These are phyloP conservation scores for Marmota monax DNA, from an alignment of 2,113 vertebrate genomes.

Conservation along the genomic window DNA sequence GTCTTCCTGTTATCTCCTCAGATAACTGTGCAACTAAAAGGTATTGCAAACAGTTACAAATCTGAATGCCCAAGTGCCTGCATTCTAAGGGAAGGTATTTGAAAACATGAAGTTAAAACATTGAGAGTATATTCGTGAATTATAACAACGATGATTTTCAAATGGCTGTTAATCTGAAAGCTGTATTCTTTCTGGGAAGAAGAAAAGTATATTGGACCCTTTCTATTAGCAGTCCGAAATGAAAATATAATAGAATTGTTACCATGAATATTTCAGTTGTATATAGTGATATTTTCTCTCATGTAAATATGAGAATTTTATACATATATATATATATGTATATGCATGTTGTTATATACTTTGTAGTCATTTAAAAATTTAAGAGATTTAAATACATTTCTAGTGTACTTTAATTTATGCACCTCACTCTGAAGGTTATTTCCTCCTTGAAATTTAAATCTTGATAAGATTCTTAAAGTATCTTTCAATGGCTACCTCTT, in stretches of 20 bases:
- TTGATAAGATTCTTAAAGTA: neutral
- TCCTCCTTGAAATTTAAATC: neutral
- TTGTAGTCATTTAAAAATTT: neutral
- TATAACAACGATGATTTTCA: conserved; percentile 26
- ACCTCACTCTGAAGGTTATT: neutral
- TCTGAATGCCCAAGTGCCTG: neutral
- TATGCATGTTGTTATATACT: neutral
- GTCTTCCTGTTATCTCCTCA: conserved; percentile 1
- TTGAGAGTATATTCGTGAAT: neutral
- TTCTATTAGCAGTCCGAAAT: neutral
- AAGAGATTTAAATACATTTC: conserved; percentile 6
- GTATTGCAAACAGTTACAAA: neutral
- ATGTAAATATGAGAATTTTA: neutral
- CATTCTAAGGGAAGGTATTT: conserved; percentile 8
- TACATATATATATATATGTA: neutral
- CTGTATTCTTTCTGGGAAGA: neutral
- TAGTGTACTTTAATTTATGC: neutral
- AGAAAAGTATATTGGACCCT: neutral
- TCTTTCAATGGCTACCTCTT: neutral
- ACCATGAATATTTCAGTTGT: neutral
- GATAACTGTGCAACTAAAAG: conserved; percentile 7
- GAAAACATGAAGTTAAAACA: conserved; percentile 28
- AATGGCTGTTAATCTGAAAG: neutral
- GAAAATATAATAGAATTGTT: neutral
- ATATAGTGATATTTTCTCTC: neutral